Conservation (phyloP, 2,113 vertebrate species). For the Dendrocopos noguchii region DNA sequence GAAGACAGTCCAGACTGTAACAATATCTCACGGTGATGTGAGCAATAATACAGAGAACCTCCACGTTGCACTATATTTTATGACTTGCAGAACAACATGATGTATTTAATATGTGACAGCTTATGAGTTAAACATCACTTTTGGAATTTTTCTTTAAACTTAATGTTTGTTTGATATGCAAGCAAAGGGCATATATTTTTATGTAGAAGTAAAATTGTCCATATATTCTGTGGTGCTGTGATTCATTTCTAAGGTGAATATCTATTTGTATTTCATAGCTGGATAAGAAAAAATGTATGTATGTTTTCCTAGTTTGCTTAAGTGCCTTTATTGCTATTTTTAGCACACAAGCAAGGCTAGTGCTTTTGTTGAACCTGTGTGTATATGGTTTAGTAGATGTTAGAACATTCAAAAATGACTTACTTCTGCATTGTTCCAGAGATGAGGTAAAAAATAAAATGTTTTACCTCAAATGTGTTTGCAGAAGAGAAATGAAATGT, state of each 20-base stretch:
- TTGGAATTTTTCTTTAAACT: conserved; percentile 20
- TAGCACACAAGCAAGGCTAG: background rate
- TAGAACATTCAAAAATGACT: background rate
- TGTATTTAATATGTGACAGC: conserved; percentile 57
- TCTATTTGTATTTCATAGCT: conserved; percentile 20
- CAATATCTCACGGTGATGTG: conserved; percentile 51
- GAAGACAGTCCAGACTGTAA: background rate
- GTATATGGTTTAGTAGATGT: background rate
- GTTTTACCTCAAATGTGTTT: background rate
- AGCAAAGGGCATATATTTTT: background rate
- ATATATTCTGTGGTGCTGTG: background rate
- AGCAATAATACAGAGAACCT: conserved; percentile 44
- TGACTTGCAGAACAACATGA: conserved; percentile 26
- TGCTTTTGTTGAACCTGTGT: background rate
- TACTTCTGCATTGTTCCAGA: background rate
- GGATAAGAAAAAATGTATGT: background rate
- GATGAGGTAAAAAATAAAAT: background rate
- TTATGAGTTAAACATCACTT: conserved; percentile 28
- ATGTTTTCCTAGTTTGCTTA: background rate
- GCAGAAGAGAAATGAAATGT: background rate
- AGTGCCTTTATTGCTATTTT: background rate
- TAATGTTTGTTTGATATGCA: conserved; percentile 32
- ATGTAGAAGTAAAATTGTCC: conserved; percentile 53
- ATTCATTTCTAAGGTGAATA: conserved; percentile 26
- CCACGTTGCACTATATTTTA: conserved; percentile 6